Conservation (phyloP, 2,888 invertebrate species). For the Odontocerum albicorne region DNA sequence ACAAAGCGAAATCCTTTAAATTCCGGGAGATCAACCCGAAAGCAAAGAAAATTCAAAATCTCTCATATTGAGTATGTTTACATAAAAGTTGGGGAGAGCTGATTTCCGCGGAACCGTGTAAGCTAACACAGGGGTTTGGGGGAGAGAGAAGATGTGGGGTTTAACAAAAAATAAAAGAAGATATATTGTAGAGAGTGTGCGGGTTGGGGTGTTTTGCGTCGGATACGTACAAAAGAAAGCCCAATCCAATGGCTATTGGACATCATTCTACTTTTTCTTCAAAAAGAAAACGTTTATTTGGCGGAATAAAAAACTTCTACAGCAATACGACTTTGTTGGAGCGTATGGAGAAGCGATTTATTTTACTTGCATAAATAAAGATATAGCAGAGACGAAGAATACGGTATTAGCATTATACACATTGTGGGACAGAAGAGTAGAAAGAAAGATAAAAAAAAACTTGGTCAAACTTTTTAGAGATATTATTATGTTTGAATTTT, state of each 20-base stretch:
- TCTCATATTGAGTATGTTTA: background rate
- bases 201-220: slow-evolving; percentile 30
- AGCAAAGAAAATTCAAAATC: no score
- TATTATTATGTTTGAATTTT: no score
- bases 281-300: slow-evolving; percentile 15
- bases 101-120: slow-evolving; percentile 15
- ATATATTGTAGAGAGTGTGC: slow-evolving; percentile 34
- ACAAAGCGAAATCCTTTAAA: no score
- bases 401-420: slow-evolving; percentile 13
- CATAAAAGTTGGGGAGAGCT: slow-evolving; percentile 14
- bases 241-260: slow-evolving; percentile 17
- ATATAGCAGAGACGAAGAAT: slow-evolving; percentile 5
- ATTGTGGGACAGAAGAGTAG: no score
- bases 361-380: slow-evolving; percentile 16
- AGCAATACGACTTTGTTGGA: slow-evolving; percentile 4
- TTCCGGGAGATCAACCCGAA: no score
- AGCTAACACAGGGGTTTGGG: slow-evolving; percentile 3
- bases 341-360: slow-evolving; percentile 8
- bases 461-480: slow-evolving; percentile 20
- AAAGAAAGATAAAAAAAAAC: no score
- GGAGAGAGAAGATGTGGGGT: slow-evolving; percentile 5
- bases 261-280: slow-evolving; percentile 5
- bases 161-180: slow-evolving; percentile 32
- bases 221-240: slow-evolving; percentile 22
- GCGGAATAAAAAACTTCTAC: slow-evolving; percentile 5